Evolutionary conservation across 2,888 invertebrate species (phyloP).

Genomic region (Ormyrus rosae): DNA sequence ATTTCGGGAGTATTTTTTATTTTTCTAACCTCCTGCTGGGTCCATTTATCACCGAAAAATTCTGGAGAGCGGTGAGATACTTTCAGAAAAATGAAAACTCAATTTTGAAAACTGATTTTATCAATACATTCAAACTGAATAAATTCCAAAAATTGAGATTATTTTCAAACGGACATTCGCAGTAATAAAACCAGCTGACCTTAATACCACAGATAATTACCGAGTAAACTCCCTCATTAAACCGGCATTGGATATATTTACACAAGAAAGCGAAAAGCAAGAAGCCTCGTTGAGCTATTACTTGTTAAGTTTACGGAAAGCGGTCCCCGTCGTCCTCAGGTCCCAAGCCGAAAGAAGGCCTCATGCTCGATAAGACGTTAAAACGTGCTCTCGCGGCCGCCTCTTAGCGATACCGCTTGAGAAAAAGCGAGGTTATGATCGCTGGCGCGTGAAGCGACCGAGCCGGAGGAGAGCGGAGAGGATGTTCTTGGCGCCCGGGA

Average conservation of each 20-base stretch:
- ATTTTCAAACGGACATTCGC: too few species aligned
- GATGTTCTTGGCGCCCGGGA: conserved; percentile 20
- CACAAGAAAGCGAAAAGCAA: background rate
- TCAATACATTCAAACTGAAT: too few species aligned
- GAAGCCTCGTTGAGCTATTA: conserved; percentile 36
- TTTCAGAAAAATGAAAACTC: too few species aligned
- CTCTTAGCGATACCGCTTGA: background rate
- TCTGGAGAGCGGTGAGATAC: too few species aligned
- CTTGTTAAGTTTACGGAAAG: conserved; percentile 20
- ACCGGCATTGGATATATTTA: conserved; percentile 9
- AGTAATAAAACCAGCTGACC: too few species aligned
- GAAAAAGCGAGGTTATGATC: conserved; percentile 41
- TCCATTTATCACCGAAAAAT: too few species aligned
- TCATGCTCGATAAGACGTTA: conserved; percentile 35
- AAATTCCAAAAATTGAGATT: too few species aligned
- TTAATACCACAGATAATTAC: conserved; percentile 2
- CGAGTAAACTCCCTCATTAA: background rate
- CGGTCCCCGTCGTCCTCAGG: background rate
- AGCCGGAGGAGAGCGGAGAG: background rate
- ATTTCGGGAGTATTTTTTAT: too few species aligned
- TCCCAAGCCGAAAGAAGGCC: conserved; percentile 8
- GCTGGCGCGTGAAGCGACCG: conserved; percentile 24
- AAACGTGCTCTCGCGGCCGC: background rate
- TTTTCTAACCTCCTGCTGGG: too few species aligned
- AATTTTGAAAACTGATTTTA: too few species aligned